These are phyloP conservation scores for Luehdorfia chinensis DNA, from an alignment of 1,140 invertebrate genomes.

Conservation along the genomic window DNA sequence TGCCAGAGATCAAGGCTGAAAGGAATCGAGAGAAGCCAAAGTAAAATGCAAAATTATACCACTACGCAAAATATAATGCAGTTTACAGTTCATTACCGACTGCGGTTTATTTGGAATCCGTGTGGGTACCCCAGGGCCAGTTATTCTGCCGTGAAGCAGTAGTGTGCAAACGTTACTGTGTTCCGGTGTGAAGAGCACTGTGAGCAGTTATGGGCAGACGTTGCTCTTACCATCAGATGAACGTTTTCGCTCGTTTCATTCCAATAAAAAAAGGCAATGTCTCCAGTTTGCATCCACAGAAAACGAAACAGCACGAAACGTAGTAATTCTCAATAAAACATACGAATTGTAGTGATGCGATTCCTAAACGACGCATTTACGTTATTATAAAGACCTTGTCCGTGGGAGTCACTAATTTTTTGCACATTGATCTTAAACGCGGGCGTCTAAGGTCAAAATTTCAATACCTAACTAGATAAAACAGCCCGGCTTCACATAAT, in stretches of 20 bases:
- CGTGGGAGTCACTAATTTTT: not conserved
- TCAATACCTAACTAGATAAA: slow-evolving; percentile 2
- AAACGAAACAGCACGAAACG: slow-evolving; percentile 2
- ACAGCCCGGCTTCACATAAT: not conserved
- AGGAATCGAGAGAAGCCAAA: not conserved
- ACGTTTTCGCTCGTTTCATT: too few relatives aligned
- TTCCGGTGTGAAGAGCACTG: too few relatives aligned
- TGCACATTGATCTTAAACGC: too few relatives aligned
- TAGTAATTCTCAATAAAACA: slow-evolving; percentile 5
- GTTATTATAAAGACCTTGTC: slow-evolving; percentile 1
- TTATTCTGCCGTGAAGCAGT: too few relatives aligned
- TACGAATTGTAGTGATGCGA: not conserved
- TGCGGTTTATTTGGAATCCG: slow-evolving; percentile 12
- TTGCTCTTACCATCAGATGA: too few relatives aligned
- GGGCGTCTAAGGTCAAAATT: slow-evolving; percentile 12
- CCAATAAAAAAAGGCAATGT: slow-evolving; percentile 9
- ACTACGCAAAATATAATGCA: not conserved
- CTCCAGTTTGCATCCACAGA: not conserved
- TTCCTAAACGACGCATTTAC: not conserved
- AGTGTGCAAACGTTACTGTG: too few relatives aligned
- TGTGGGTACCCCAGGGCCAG: too few relatives aligned
- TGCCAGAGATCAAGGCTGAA: not conserved
- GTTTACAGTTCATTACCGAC: slow-evolving; percentile 10
- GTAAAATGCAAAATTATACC: not conserved
- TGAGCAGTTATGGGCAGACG: too few relatives aligned